Percentiles rank a stretch among this genome's conserved stretches.
Conservation (phyloP, 2,888 invertebrate species). For the Melinaea marsaeus region DNA sequence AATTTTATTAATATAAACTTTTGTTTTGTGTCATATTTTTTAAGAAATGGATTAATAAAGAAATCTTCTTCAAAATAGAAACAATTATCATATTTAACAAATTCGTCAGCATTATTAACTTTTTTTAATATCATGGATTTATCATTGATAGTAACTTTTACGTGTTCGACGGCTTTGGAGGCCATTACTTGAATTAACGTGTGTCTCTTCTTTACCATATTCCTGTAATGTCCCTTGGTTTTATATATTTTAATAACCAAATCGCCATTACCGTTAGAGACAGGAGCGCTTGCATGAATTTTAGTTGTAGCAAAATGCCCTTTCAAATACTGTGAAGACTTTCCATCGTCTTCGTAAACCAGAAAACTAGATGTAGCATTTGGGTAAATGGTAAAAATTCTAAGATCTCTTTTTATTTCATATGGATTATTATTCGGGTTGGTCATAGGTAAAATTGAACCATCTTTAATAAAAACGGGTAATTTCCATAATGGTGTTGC, state of each 20-base stretch:
- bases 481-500: constrained; percentile 63
- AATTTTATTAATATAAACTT: constrained; percentile 58
- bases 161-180: constrained; percentile 41
- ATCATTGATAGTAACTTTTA: constrained; percentile 54
- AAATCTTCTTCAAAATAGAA: constrained; percentile 53
- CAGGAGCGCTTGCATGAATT: constrained; percentile 45
- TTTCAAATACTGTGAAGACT: constrained; percentile 51
- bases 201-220: constrained; percentile 50
- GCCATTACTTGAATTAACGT: constrained; percentile 59
- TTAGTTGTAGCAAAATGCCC: constrained; percentile 50
- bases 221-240: constrained; percentile 53
- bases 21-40: constrained; percentile 42
- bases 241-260: constrained; percentile 51
- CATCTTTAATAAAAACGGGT: constrained; percentile 64
- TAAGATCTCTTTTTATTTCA: constrained; percentile 52
- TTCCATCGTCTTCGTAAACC: constrained; percentile 68
- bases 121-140: constrained; percentile 42
- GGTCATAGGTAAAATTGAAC: constrained; percentile 65
- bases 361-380: constrained; percentile 48
- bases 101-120: constrained; percentile 49
- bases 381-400: constrained; percentile 60
- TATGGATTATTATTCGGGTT: constrained; percentile 62
- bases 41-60: constrained; percentile 53
- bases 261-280: constrained; percentile 44
- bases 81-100: constrained; percentile 46